A percentile compares a stretch with the other conserved stretches of the same genome.
These are phyloP conservation scores for Hypocryptadius cinnamomeus DNA, from an alignment of 2,113 vertebrate species.

Conservation along the genomic window DNA sequence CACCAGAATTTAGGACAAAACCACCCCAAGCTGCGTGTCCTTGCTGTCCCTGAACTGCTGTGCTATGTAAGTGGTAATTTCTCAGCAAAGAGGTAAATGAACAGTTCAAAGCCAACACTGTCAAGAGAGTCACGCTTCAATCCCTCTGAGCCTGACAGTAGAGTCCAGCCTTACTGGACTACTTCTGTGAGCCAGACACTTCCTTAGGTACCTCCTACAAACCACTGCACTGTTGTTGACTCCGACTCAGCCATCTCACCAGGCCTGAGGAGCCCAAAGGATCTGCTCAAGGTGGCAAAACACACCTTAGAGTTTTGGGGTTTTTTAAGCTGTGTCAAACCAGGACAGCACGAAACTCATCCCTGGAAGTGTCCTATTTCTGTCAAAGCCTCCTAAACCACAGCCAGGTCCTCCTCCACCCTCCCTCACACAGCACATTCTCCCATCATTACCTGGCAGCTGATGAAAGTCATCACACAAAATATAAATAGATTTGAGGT, in stretches of 20 bases:
- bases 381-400: neutral
- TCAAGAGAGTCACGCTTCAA: fast-evolving
- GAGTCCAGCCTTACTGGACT: neutral
- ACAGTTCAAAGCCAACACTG: neutral
- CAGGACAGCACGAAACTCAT: neutral
- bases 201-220: neutral
- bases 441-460: neutral
- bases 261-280: neutral
- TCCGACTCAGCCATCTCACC: neutral
- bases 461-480: neutral
- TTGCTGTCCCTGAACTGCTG: neutral
- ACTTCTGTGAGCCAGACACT: neutral
- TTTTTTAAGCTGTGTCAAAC: neutral
- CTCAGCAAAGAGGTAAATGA: neutral
- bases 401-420: neutral
- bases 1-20: neutral
- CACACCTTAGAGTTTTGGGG: neutral
- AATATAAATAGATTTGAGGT: slow-evolving; percentile 3
- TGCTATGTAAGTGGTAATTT: neutral
- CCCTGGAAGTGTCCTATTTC: neutral
- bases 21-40: neutral
- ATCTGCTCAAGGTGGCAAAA: neutral
- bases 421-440: neutral
- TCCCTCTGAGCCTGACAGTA: neutral
- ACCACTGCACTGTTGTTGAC: neutral